Evolutionary conservation across 2,113 vertebrate genomes (phyloP), one percentile per base, ranked within the genome.

Genomic region (Ciconia boyciana): DNA sequence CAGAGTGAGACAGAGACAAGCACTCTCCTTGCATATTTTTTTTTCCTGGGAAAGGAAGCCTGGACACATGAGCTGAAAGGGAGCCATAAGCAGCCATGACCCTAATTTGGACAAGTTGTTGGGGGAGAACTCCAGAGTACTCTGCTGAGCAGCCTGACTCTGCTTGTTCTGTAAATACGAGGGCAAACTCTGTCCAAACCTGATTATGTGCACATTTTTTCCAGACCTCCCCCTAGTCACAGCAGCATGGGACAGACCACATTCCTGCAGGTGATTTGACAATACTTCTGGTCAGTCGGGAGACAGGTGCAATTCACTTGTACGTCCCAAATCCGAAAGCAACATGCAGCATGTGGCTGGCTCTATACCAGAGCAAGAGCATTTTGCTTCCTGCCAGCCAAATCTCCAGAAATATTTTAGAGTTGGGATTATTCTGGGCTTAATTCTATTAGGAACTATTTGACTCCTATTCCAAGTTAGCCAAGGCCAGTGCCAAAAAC

Each of bases 261-360:
- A 57, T 68, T 82, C 66, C 87, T 65, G 65, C 55, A 95, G 65
- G 74, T 69, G 65, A 93, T 49, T 28, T 72, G 65, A 84, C 60
- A 87, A 21, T n/a, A 74, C 0, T 0, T 16, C 81, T 72, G 46
- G 7, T 62, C 76, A 78, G 0, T 4, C 2, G 3, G 44, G 57
- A 84, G 41, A 82, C 28, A 61, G 61, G 34, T 57, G 34, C 57
- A 82, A 52, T 39, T 76, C 87, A 76, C 34, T 46, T 57, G 6
- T 13, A 69, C 1, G 1, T 29, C 44, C 28, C 44, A 61, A 52
- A 94, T 18, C 34, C 60, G 61, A 82, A 93, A 61, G 62, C 15
- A 95, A 69, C 32, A 85, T 11, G 32, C 41, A 85, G 52, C 57
- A 41, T 6, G 5, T 48, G 61, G 16, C 34, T 88, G 61, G 13